Conservation (phyloP, 2,797 vertebrate species). For the Pelobates cultripes region DNA sequence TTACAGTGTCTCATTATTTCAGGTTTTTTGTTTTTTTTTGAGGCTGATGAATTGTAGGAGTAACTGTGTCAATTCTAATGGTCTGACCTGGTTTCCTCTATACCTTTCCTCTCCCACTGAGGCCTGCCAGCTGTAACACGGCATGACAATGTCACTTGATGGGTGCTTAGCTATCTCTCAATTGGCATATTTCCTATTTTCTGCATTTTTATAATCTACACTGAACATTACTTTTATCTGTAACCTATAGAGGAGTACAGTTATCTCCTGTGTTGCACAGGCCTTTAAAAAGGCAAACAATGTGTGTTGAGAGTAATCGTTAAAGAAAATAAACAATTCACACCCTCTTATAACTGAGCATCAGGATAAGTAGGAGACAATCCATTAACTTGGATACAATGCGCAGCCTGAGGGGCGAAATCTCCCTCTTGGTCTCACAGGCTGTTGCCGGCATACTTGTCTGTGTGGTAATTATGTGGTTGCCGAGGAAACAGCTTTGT, state of each 20-base stretch:
- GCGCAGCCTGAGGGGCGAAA: conserved; percentile 10
- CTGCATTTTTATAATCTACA: not conserved
- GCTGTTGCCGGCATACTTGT: conserved; percentile 5
- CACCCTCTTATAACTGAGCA: not conserved
- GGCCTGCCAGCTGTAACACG: conserved; percentile 14
- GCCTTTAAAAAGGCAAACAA: not conserved
- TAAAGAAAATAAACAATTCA: conserved; percentile 5
- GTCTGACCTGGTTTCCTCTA: conserved; percentile 21
- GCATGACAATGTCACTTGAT: conserved; percentile 18
- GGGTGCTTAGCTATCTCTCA: not conserved
- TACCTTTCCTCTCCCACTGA: conserved; percentile 10
- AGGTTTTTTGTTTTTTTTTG: not conserved
- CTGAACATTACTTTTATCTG: not conserved
- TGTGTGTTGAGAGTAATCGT: not conserved
- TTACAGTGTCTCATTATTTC: conserved; percentile 14
- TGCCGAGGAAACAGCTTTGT: conserved; percentile 33
- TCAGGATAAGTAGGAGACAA: not conserved
- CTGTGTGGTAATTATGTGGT: conserved; percentile 41
- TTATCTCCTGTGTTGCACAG: not conserved
- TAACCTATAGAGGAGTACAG: not conserved
- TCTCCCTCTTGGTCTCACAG: conserved; percentile 7
- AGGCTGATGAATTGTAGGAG: not conserved
- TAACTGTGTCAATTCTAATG: conserved; percentile 9
- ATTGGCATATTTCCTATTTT: not conserved
- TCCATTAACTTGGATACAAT: conserved; percentile 14